These are phyloP conservation scores for Chlorops oryzae DNA, from an alignment of 1,140 invertebrate genomes.

Conservation along the genomic window DNA sequence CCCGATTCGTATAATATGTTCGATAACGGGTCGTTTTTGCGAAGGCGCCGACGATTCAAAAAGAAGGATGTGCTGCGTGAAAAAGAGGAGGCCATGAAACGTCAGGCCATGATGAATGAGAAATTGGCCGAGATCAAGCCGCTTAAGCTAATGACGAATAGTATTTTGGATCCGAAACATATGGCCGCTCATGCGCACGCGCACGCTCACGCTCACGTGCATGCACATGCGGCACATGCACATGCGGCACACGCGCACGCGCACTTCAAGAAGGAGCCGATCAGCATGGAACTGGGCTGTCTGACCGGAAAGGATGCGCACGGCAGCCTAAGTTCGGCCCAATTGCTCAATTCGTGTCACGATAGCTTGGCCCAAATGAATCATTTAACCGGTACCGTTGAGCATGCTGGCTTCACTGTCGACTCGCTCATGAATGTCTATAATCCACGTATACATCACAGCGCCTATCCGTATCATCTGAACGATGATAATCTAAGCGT, in stretches of 20 bases:
- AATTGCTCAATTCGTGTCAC: conserved; percentile 45
- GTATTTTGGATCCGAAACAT: conserved; percentile 42
- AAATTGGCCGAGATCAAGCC: conserved; percentile 47
- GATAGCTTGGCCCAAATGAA: conserved; percentile 48
- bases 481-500: conserved; percentile 39
- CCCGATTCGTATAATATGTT: conserved; percentile 98
- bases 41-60: conserved; percentile 89
- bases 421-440: conserved; percentile 48
- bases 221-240: conserved; percentile 23
- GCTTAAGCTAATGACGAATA: conserved; percentile 44
- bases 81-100: conserved; percentile 78
- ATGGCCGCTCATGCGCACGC: conserved; percentile 36
- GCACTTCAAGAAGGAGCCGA: too few relatives aligned
- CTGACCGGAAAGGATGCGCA: conserved; percentile 37
- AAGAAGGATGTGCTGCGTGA: conserved; percentile 88
- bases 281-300: conserved; percentile 32
- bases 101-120: conserved; percentile 54
- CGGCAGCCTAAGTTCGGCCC: conserved; percentile 21
- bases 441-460: conserved; percentile 45
- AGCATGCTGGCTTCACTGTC: conserved; percentile 45
- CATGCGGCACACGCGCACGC: conserved; percentile 24
- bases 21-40: conserved; percentile 91
- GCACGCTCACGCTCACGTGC: not conserved
- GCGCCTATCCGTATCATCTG: conserved; percentile 46
- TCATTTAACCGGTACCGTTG: conserved; percentile 34